Evolutionary conservation across 2,888 invertebrate species (phyloP).

Genomic region (Xylophagus ater): DNA sequence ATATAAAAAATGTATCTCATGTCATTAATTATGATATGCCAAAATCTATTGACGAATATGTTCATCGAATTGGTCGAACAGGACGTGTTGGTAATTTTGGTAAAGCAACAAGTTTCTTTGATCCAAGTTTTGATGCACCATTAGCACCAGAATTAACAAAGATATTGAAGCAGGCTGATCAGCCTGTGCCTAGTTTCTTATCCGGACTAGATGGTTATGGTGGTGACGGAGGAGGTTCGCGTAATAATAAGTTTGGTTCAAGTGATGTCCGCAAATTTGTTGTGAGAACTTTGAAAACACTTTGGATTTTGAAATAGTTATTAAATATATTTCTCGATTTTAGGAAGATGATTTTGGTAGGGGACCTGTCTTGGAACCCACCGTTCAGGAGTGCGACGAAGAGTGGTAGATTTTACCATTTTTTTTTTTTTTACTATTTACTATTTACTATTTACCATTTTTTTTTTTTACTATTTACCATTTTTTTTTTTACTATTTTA

Average conservation of each 20-base stretch:
- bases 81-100: constrained; percentile 88
- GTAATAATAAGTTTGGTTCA: constrained; percentile 52
- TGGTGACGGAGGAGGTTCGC: constrained; percentile 38
- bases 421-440: too few relatives aligned
- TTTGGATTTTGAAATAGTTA: too few relatives aligned
- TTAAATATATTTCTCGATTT: too few relatives aligned
- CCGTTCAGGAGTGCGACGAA: too few relatives aligned
- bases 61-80: constrained; percentile 90
- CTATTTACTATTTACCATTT: too few relatives aligned
- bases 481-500: too few relatives aligned
- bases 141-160: constrained; percentile 55
- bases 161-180: constrained; percentile 67
- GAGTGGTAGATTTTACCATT: too few relatives aligned
- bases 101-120: constrained; percentile 76
- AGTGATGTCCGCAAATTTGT: constrained; percentile 55
- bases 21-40: constrained; percentile 92
- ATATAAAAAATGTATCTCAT: constrained; percentile 76
- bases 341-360: too few relatives aligned
- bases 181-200: constrained; percentile 70
- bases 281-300: too few relatives aligned
- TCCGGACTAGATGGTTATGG: constrained; percentile 41
- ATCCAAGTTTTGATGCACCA: constrained; percentile 48
- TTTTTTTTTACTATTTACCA: too few relatives aligned
- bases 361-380: too few relatives aligned
- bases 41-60: constrained; percentile 81